Evolutionary conservation across 2,888 invertebrate genomes (phyloP).

Genomic region (Heterodera filipjevi): DNA sequence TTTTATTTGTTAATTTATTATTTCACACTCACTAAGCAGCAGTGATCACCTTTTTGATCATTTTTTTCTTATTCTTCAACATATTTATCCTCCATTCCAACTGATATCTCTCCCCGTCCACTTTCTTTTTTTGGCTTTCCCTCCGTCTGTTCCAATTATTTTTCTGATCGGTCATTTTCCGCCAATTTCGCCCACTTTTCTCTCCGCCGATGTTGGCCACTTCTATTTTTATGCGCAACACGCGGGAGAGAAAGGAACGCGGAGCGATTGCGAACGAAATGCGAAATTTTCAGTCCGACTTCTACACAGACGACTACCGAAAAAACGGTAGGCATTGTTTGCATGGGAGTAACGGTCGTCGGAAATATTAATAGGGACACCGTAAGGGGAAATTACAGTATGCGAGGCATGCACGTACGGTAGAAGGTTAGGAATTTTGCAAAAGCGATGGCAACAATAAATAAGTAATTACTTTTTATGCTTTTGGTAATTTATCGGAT

Average conservation of each 20-base stretch:
- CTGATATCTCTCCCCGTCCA: not conserved
- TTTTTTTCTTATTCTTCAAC: not conserved
- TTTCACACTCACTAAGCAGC: too few relatives aligned
- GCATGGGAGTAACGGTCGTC: too few relatives aligned
- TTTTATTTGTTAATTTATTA: too few relatives aligned
- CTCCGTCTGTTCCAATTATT: not conserved
- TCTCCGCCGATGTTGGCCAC: conserved; percentile 43
- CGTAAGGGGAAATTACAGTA: not conserved
- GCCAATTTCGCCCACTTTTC: not conserved
- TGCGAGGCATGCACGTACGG: not conserved
- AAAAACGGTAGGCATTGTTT: conserved; percentile 19
- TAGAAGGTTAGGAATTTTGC: too few relatives aligned
- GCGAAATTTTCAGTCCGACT: conserved; percentile 35
- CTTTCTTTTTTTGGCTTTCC: conserved; percentile 1
- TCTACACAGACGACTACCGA: conserved; percentile 34
- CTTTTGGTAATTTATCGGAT: not conserved
- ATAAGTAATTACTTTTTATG: too few relatives aligned
- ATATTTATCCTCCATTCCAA: not conserved
- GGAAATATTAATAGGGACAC: not conserved
- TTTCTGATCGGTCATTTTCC: not conserved
- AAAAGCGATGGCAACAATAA: too few relatives aligned
- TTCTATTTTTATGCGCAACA: conserved; percentile 46
- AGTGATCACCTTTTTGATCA: too few relatives aligned
- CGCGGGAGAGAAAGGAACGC: conserved; percentile 42
- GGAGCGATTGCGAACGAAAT: conserved; percentile 31